Base-by-base conservation (phyloP, 2,113 vertebrate species). In the Cyanoderma ruficeps region DNA sequence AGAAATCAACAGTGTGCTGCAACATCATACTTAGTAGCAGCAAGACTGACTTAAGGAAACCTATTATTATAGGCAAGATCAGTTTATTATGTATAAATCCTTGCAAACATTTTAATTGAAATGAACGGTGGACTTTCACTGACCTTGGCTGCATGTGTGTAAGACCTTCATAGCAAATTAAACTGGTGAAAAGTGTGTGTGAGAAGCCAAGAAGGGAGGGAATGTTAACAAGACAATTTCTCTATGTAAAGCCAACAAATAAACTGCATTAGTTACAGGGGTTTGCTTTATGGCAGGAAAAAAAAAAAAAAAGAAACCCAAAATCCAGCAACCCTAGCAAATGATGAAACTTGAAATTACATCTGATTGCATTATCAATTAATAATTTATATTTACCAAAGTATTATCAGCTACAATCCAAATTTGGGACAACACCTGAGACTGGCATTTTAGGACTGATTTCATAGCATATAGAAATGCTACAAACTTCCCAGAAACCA, bases 41-140 rank as follows among this genome's bases (percentile, higher is more conserved):
- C 49, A 94, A 92, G 89, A 76, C 30, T 18, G 52, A 89, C 89
- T 96, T 93, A 31, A 89, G 82, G 49, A 97, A 96, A 97, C 88
- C 95, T 97, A 94, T 97, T 98, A 97, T 97, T 97, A 97, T 83
- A 96, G 85, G 92, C 76, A 52, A 94, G 97, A 96, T 96, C 83
- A 77, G 72, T 97, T 97, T 97, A 95, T 97, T 97, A 96, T 93
- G 91, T 97, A 91, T 90, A 97, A 97, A 97, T 97, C 96, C 90
- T 96, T 59, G 46, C 95, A 98, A 97, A 98, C 81, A 92, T 91
- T 97, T 97, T 98, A 97, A 98, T 96, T 97, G 96, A 97, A 98
- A 97, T 88, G 96, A 96, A 89, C 95, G 96, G 93, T 96, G 96
- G 97, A 97, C 97, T 98, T 96, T 97, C 67, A 83, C 84, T 96